These are phyloP conservation scores for Hipparchia sbordonii DNA, from an alignment of 2,888 invertebrate genomes.

Conservation along the genomic window DNA sequence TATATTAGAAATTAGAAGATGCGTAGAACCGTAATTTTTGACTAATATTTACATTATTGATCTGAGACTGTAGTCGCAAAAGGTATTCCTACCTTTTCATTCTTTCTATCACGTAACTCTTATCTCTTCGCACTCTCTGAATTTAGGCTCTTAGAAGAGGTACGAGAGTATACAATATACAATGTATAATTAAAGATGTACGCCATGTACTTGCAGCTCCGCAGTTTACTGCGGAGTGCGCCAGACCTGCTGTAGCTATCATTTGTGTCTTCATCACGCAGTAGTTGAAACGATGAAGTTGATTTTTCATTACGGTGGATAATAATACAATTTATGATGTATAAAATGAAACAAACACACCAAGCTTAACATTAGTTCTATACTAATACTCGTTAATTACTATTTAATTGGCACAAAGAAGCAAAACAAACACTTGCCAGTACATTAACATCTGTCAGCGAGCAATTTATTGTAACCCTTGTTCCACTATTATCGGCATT, in stretches of 20 bases:
- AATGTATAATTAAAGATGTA: too few relatives aligned
- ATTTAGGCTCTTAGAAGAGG: too few relatives aligned
- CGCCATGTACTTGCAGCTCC: too few relatives aligned
- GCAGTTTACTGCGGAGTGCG: too few relatives aligned
- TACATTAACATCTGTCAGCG: constrained; percentile 61
- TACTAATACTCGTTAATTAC: constrained; percentile 10
- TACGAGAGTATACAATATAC: too few relatives aligned
- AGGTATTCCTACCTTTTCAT: neutral
- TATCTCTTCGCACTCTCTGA: too few relatives aligned
- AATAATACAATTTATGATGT: too few relatives aligned
- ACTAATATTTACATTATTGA: neutral
- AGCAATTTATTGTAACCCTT: constrained; percentile 51
- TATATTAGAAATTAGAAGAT: neutral
- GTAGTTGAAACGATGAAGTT: neutral
- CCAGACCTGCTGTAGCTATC: too few relatives aligned
- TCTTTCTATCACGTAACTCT: too few relatives aligned
- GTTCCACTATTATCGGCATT: constrained; percentile 61
- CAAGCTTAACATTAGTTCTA: neutral
- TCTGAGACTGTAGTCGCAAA: neutral
- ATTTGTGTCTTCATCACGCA: neutral
- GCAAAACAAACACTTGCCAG: constrained; percentile 41
- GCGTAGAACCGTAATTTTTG: neutral
- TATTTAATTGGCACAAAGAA: constrained; percentile 26
- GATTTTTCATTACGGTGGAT: neutral
- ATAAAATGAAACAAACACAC: neutral